These are phyloP conservation scores for Physella acuta DNA, from an alignment of 1,140 invertebrate genomes.

Conservation along the genomic window DNA sequence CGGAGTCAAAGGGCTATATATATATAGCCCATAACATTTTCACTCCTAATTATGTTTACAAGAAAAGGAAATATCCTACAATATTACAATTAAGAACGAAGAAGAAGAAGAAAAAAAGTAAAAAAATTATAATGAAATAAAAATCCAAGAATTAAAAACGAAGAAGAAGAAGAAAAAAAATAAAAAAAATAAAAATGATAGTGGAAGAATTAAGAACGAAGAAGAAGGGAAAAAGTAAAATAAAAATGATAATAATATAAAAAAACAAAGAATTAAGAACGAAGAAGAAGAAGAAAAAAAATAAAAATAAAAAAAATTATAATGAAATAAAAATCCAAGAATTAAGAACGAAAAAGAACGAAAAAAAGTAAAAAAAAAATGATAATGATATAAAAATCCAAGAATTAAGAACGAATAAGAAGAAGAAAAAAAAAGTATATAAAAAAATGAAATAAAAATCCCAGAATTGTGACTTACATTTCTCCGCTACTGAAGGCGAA, in stretches of 20 bases:
- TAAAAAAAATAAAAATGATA: slow-evolving; percentile 3
- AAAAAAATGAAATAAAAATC: no score
- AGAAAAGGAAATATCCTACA: no score
- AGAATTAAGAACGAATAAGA: neutral
- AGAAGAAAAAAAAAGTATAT: neutral
- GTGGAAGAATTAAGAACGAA: neutral
- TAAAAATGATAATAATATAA: neutral
- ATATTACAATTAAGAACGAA: no score
- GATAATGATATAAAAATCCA: neutral
- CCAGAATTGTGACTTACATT: slow-evolving; percentile 16
- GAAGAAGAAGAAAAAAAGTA: slow-evolving; percentile 16
- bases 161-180: neutral
- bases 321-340: slow-evolving; percentile 3
- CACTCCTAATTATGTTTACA: no score
- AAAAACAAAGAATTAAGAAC: neutral
- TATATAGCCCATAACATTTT: no score
- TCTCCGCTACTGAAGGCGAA: slow-evolving; percentile 33
- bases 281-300: slow-evolving; percentile 2
- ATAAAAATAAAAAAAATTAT: neutral
- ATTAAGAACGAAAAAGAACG: neutral
- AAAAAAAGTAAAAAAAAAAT: slow-evolving; percentile 4
- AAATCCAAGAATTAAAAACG: neutral
- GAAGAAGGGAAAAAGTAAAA: neutral
- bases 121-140: slow-evolving; percentile 1
- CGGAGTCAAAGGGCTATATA: no score